These are phyloP conservation scores for Lanius collurio DNA, from an alignment of 2,113 vertebrate genomes.

Conservation along the genomic window DNA sequence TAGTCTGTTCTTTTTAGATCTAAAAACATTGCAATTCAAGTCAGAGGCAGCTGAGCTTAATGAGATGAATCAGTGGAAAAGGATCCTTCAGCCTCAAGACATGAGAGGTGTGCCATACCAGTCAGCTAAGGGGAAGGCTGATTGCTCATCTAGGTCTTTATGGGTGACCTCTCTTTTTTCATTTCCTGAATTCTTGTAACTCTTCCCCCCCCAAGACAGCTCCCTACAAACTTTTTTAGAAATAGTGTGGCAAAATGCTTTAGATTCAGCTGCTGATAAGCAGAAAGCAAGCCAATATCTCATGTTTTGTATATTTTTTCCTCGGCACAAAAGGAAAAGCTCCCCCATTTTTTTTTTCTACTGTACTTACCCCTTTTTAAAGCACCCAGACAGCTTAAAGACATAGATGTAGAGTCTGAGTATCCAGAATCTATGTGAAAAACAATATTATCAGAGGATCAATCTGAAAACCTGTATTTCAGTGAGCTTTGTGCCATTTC, in stretches of 20 bases:
- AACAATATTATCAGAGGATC: constrained; percentile 6
- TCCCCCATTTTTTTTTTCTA: neutral
- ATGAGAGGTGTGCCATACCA: neutral
- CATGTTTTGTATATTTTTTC: neutral
- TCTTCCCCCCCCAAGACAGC: neutral
- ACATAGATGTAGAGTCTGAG: neutral
- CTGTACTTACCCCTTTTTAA: neutral
- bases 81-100: neutral
- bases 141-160: neutral
- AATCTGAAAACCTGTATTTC: constrained; percentile 45
- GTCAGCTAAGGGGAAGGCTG: neutral
- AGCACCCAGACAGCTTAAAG: constrained; percentile 13
- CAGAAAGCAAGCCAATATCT: neutral
- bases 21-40: neutral
- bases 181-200: neutral
- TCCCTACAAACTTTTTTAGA: neutral
- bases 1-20: neutral
- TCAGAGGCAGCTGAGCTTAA: neutral
- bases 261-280: neutral
- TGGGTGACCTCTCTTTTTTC: neutral
- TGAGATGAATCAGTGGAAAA: neutral
- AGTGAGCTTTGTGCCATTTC: constrained; percentile 26
- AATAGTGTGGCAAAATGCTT: neutral
- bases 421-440: constrained; percentile 19
- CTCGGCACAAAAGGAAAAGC: neutral